phyloP scores from a whole-genome alignment of 2,113 vertebrate species.

The Cnemophilus loriae region DNA sequence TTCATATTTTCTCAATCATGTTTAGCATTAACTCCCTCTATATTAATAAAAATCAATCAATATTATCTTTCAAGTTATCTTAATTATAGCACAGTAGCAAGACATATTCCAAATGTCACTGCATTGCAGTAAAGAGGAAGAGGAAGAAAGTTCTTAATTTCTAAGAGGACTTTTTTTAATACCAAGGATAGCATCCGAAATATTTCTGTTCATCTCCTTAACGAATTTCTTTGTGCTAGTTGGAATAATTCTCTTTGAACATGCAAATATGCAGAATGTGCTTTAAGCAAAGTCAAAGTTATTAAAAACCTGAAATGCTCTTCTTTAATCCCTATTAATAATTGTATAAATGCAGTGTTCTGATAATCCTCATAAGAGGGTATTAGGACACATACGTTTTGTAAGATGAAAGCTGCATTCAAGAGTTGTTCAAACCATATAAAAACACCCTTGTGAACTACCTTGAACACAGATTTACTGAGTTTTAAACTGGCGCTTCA shows the following conservation, averaged over 20 bases:
- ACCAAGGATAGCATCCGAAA: not conserved
- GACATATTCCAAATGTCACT: not conserved
- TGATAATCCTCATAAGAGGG: constrained; percentile 34
- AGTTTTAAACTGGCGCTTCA: constrained; percentile 63
- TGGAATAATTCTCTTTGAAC: constrained; percentile 6
- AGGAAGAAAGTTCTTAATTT: not conserved
- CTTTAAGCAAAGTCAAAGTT: constrained; percentile 23
- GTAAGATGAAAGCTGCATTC: constrained; percentile 1
- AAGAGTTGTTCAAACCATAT: constrained; percentile 22
- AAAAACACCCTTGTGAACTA: constrained; percentile 10
- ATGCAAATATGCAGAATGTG: not conserved
- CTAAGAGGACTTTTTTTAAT: not conserved
- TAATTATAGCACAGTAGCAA: not conserved
- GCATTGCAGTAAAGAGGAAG: not conserved
- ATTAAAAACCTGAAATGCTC: constrained; percentile 13
- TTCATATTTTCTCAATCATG: not conserved
- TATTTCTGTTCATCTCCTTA: not conserved
- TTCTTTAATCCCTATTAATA: constrained; percentile 36
- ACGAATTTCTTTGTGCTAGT: constrained; percentile 21
- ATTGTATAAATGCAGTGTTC: constrained; percentile 4
- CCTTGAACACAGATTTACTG: constrained; percentile 47
- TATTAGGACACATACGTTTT: constrained; percentile 39
- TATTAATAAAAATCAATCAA: not conserved
- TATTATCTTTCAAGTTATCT: not conserved
- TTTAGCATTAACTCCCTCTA: not conserved